These are phyloP conservation scores for Eleginops maclovinus DNA, from an alignment of 2,113 vertebrate species.

Conservation along the genomic window DNA sequence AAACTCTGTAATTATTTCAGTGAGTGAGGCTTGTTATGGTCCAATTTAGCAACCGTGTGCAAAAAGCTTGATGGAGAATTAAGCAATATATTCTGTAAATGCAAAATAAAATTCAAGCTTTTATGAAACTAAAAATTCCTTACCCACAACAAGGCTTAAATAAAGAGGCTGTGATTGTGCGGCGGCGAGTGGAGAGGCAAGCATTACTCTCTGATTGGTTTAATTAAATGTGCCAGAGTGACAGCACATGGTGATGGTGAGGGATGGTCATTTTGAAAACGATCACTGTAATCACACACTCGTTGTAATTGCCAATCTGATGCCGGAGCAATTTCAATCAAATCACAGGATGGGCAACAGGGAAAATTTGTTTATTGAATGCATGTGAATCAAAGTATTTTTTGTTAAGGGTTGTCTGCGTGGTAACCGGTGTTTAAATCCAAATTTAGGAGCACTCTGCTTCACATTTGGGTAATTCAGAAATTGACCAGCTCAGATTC, in stretches of 20 bases:
- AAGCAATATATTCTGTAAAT: neutral
- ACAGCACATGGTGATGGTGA: constrained; percentile 61
- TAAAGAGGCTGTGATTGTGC: constrained; percentile 31
- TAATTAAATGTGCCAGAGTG: constrained; percentile 65
- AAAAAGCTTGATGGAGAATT: too few species aligned
- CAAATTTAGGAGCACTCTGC: constrained; percentile 44
- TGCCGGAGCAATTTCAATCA: constrained; percentile 63
- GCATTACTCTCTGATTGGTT: constrained; percentile 63
- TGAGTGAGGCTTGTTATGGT: too few species aligned
- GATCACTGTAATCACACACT: constrained; percentile 72
- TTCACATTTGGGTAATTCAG: constrained; percentile 12
- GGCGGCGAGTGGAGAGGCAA: constrained; percentile 46
- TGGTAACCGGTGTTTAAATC: constrained; percentile 49
- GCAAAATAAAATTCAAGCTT: neutral
- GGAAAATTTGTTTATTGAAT: constrained; percentile 41
- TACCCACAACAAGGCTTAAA: neutral
- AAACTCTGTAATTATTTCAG: too few species aligned
- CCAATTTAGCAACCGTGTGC: neutral
- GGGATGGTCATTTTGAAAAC: constrained; percentile 66
- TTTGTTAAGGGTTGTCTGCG: constrained; percentile 22
- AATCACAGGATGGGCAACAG: constrained; percentile 44
- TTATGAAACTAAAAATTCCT: constrained; percentile 15
- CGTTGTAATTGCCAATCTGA: constrained; percentile 65
- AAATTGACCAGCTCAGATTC: constrained; percentile 26
- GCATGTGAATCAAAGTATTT: constrained; percentile 18